A percentile compares a stretch with the other conserved stretches of the same genome.
Evolutionary conservation across 2,888 invertebrate genomes (phyloP).

Genomic region (Lycaena phlaeas): DNA sequence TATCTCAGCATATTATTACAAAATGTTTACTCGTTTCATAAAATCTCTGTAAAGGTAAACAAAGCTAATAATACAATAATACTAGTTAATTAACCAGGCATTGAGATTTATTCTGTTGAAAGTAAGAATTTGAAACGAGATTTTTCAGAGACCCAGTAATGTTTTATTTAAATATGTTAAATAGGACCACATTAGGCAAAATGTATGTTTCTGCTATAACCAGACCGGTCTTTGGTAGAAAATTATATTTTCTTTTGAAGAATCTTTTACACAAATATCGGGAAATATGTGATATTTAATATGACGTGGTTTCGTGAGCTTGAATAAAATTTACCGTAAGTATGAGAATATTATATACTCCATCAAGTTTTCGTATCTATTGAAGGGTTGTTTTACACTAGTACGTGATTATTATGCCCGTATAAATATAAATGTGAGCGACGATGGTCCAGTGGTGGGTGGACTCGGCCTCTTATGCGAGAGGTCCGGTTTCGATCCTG

Average conservation of each 20-base stretch:
- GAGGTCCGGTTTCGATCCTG: no score
- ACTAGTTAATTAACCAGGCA: no score
- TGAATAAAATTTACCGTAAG: slow-evolving; percentile 19
- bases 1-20: no score
- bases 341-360: background rate
- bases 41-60: no score
- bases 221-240: background rate
- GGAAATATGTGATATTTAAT: slow-evolving; percentile 14
- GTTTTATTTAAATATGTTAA: background rate
- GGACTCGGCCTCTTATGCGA: no score
- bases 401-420: no score
- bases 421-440: no score
- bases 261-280: slow-evolving; percentile 11
- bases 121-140: background rate
- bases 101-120: background rate
- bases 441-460: no score
- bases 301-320: slow-evolving; percentile 17
- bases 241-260: slow-evolving; percentile 14
- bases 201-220: background rate
- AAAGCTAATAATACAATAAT: no score
- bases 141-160: background rate
- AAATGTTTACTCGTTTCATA: no score
- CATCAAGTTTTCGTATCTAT: background rate
- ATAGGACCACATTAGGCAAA: background rate
- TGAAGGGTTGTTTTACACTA: no score